Evolutionary conservation across 2,113 vertebrate species (phyloP).

Genomic region (Chloropsis cyanopogon): DNA sequence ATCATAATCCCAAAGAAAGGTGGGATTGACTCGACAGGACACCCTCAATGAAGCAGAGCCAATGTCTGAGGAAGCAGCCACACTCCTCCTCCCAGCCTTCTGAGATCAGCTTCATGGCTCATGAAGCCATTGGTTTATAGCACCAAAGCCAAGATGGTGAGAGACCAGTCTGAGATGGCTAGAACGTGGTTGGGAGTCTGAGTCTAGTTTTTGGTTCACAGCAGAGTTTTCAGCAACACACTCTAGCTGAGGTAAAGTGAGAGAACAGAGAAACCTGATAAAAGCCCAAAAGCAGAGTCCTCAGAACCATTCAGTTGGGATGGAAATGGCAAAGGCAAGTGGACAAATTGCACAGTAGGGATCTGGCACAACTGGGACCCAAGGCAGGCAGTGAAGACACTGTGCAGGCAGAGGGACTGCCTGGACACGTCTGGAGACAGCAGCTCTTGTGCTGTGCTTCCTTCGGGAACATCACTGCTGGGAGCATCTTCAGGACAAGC

Average conservation of each 20-base stretch:
- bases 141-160: background rate
- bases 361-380: accelerated
- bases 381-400: accelerated
- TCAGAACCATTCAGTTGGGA: background rate
- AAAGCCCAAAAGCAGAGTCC: background rate
- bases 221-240: background rate
- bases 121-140: background rate
- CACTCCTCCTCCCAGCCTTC: background rate
- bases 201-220: background rate
- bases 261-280: background rate
- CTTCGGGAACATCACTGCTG: accelerated
- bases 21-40: background rate
- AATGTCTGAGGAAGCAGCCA: background rate
- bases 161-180: background rate
- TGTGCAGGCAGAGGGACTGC: background rate
- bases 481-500: background rate
- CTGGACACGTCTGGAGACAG: background rate
- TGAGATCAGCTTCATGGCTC: background rate
- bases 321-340: background rate
- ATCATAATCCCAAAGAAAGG: background rate
- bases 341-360: accelerated
- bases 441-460: background rate
- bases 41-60: background rate
- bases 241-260: background rate
- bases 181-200: background rate